These are phyloP conservation scores for Aeoliscus strigatus DNA, from an alignment of 2,797 vertebrate species.

Conservation along the genomic window DNA sequence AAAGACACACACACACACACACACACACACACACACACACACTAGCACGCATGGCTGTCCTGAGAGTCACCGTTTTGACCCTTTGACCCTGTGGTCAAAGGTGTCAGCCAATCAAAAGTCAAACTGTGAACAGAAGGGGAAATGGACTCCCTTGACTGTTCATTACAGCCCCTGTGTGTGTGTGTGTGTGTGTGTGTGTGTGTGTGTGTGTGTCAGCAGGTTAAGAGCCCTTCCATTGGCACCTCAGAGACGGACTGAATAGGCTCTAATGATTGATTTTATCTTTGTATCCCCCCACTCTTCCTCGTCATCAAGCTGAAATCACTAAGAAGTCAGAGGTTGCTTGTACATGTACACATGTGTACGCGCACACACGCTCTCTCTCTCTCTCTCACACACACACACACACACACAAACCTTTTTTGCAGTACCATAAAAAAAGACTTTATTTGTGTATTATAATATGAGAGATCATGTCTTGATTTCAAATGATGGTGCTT, in stretches of 20 bases:
- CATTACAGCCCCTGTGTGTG: slow-evolving; percentile 57
- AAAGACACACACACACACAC: slow-evolving; percentile 12
- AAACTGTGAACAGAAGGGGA: slow-evolving; percentile 65
- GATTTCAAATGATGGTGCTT: too few species aligned
- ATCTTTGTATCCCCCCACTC: slow-evolving; percentile 41
- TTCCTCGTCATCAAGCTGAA: too few species aligned
- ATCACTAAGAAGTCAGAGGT: too few species aligned
- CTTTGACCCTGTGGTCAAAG: slow-evolving; percentile 64
- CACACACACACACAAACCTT: background rate
- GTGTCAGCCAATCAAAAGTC: slow-evolving; percentile 67
- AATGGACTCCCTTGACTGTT: slow-evolving; percentile 72
- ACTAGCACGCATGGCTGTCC: slow-evolving; percentile 23
- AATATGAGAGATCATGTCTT: too few species aligned
- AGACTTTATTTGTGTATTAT: too few species aligned
- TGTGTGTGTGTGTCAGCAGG: slow-evolving; percentile 59
- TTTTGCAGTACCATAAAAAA: too few species aligned
- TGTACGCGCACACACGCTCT: too few species aligned
- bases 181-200: slow-evolving; percentile 31
- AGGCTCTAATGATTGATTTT: slow-evolving; percentile 69
- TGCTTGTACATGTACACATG: too few species aligned
- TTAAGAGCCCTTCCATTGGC: slow-evolving; percentile 64
- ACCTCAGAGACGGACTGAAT: slow-evolving; percentile 60
- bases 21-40: slow-evolving; percentile 1
- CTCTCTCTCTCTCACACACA: slow-evolving; percentile 38
- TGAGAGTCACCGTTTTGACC: slow-evolving; percentile 45